Evolutionary conservation across 2,888 invertebrate genomes (phyloP).

Genomic region (Siphlonurus alternatus): DNA sequence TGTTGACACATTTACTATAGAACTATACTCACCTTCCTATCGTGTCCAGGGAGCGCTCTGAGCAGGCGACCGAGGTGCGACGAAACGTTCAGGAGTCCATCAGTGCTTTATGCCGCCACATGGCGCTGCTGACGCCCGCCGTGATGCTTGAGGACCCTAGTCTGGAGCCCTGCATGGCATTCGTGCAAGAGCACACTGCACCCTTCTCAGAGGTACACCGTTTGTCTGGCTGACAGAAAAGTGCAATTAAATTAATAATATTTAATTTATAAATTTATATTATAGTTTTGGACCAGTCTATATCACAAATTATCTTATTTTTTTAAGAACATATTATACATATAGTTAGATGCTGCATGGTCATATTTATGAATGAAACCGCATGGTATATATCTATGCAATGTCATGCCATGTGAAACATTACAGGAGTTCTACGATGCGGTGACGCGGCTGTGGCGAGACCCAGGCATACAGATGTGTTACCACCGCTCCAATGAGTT

Average conservation of each 20-base stretch:
- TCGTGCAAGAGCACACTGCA: background rate
- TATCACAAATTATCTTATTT: too few relatives aligned
- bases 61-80: slow-evolving; percentile 2
- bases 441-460: slow-evolving; percentile 48
- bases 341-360: too few relatives aligned
- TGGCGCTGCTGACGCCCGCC: background rate
- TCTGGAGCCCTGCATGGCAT: background rate
- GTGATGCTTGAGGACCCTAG: background rate
- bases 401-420: too few relatives aligned
- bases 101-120: slow-evolving; percentile 1
- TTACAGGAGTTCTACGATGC: slow-evolving; percentile 55
- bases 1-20: too few relatives aligned
- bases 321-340: too few relatives aligned
- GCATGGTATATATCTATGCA: too few relatives aligned
- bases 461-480: slow-evolving; percentile 49
- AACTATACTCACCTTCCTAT: too few relatives aligned
- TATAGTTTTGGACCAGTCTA: too few relatives aligned
- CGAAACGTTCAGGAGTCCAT: slow-evolving; percentile 7
- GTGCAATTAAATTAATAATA: too few relatives aligned
- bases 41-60: slow-evolving; percentile 5
- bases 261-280: too few relatives aligned
- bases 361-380: too few relatives aligned
- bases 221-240: too few relatives aligned
- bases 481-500: slow-evolving; percentile 56
- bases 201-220: background rate